These are phyloP conservation scores for Melikaiella ostensackeni DNA, from an alignment of 2,888 invertebrate species.

Conservation along the genomic window DNA sequence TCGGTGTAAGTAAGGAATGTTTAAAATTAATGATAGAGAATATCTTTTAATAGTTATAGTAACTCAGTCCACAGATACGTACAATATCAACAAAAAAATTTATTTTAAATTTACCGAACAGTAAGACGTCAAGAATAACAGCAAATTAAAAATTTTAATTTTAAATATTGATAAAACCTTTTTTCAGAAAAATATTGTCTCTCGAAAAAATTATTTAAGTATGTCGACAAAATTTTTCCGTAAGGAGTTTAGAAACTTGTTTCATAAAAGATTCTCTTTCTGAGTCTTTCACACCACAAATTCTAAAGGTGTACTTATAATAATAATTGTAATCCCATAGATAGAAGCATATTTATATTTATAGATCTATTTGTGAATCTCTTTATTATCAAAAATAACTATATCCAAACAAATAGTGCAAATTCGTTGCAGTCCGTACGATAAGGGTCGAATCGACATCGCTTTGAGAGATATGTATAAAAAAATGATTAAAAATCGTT, in stretches of 20 bases:
- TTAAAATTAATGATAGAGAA: background rate
- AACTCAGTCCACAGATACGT: background rate
- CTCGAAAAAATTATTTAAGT: no score
- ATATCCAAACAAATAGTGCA: conserved; percentile 21
- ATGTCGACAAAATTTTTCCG: no score
- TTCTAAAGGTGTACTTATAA: background rate
- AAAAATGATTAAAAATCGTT: conserved; percentile 18
- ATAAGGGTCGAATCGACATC: conserved; percentile 20
- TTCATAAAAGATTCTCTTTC: background rate
- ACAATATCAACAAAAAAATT: background rate
- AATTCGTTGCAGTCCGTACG: conserved; percentile 8
- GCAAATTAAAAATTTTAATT: no score
- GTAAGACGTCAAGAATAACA: no score
- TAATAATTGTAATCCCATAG: background rate
- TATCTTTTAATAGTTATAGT: background rate
- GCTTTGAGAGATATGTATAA: conserved; percentile 30
- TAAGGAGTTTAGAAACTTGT: no score
- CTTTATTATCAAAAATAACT: conserved; percentile 12
- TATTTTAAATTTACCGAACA: background rate
- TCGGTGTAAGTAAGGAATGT: background rate
- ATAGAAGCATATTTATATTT: background rate
- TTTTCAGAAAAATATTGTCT: no score
- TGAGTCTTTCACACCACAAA: background rate
- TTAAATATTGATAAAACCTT: no score
- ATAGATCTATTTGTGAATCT: conserved; percentile 17